Conservation (phyloP, 1,140 invertebrate genomes). For the Drosophila novamexicana region DNA sequence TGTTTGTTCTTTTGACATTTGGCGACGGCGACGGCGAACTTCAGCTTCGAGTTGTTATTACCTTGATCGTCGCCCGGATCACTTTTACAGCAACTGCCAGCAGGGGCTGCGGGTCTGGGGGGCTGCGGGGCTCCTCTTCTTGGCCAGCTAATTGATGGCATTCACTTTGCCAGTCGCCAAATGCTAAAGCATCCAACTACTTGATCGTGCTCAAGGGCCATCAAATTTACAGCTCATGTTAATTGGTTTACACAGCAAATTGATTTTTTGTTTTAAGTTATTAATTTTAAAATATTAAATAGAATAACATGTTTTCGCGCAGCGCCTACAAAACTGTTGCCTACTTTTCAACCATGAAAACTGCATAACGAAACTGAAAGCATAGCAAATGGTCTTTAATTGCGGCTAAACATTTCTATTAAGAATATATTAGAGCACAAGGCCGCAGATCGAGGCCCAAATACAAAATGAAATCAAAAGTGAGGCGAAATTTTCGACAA, state of each 20-base stretch:
- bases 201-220: constrained; percentile 35
- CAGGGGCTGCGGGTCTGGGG: not conserved
- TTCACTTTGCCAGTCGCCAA: constrained; percentile 45
- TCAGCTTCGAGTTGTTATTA: constrained; percentile 41
- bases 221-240: constrained; percentile 19
- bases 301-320: constrained; percentile 22
- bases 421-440: not conserved
- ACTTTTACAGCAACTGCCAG: constrained; percentile 44
- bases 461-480: constrained; percentile 40
- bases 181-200: constrained; percentile 36
- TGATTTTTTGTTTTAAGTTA: no score
- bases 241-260: no score
- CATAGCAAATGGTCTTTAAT: no score
- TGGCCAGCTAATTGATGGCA: no score
- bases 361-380: not conserved
- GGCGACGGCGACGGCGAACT: constrained; percentile 1
- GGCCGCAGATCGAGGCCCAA: constrained; percentile 20
- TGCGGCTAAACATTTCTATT: no score
- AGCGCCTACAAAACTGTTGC: not conserved
- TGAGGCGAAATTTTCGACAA: constrained; percentile 2
- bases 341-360: constrained; percentile 14
- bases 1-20: constrained; percentile 73
- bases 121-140: no score
- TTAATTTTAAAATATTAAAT: constrained; percentile 27
- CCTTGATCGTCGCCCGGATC: constrained; percentile 68